Evolutionary conservation across 2,113 vertebrate species (phyloP).

Genomic region (Gnathonemus longibarbis): DNA sequence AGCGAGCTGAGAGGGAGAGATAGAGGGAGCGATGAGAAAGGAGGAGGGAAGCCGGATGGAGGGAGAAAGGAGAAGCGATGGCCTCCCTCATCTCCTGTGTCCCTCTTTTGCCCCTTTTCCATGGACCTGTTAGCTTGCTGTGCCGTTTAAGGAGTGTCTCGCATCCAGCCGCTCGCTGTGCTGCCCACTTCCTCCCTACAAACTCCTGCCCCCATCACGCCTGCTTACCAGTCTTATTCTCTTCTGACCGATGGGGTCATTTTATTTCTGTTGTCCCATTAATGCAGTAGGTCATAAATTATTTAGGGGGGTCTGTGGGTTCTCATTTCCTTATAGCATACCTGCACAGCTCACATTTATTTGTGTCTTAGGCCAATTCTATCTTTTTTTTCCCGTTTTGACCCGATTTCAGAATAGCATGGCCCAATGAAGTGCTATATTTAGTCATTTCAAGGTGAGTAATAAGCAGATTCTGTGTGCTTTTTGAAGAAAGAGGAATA

Average conservation of each 20-base stretch:
- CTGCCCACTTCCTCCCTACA: not conserved
- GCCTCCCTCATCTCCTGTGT: not conserved
- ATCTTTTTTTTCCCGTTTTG: not conserved
- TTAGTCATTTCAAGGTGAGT: constrained; percentile 12
- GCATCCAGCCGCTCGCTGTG: not conserved
- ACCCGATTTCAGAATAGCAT: constrained; percentile 7
- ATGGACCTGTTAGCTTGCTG: not conserved
- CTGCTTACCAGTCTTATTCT: not conserved
- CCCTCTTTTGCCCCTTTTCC: not conserved
- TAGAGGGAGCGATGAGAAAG: not conserved
- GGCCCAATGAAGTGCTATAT: constrained; percentile 21
- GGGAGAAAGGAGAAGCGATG: not conserved
- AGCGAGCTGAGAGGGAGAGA: not conserved
- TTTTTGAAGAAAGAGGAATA: not conserved
- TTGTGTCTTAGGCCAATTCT: constrained; percentile 2
- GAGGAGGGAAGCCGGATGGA: not conserved
- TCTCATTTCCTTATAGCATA: not conserved
- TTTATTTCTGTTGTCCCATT: constrained; percentile 11
- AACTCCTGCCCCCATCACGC: not conserved
- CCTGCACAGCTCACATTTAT: not conserved
- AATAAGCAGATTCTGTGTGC: constrained; percentile 13
- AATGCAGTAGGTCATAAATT: not conserved
- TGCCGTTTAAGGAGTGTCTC: not conserved
- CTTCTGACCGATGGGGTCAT: not conserved
- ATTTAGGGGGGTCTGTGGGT: not conserved